A percentile compares a stretch with the other conserved stretches of the same genome.
Conservation (phyloP, 2,888 invertebrate species). For the Orthosia cruda region DNA sequence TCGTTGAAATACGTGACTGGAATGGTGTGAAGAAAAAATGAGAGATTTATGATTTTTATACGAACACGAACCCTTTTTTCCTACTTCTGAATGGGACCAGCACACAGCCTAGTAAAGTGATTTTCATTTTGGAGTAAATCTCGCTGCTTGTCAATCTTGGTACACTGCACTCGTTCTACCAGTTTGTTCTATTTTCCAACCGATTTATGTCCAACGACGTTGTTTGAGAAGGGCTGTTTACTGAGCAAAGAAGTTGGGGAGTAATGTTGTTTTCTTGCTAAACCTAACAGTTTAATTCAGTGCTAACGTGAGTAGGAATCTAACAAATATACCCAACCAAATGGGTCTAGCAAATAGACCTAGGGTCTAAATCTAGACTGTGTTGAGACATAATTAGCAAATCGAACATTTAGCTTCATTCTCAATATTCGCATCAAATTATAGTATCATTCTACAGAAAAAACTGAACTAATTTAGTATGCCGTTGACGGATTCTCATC, state of each 20-base stretch:
- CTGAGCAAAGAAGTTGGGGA: too few relatives aligned
- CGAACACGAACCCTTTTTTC: constrained; percentile 72
- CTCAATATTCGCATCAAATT: background rate
- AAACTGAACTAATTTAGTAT: background rate
- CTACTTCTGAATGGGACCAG: constrained; percentile 66
- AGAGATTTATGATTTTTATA: constrained; percentile 84
- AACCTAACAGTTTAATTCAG: too few relatives aligned
- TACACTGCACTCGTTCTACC: constrained; percentile 9
- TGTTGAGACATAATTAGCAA: too few relatives aligned
- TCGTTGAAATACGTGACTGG: constrained; percentile 79
- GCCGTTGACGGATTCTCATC: background rate
- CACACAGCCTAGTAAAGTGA: constrained; percentile 51
- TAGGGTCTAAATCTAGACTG: too few relatives aligned
- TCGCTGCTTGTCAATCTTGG: constrained; percentile 29
- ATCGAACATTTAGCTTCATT: too few relatives aligned
- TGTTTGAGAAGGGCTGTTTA: too few relatives aligned
- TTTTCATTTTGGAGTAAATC: constrained; percentile 66
- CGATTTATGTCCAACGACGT: constrained; percentile 46
- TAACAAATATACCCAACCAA: too few relatives aligned
- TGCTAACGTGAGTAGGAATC: too few relatives aligned
- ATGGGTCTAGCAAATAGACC: too few relatives aligned
- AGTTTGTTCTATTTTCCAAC: constrained; percentile 39
- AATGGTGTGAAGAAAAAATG: constrained; percentile 75
- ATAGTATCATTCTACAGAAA: background rate
- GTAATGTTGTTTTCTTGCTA: too few relatives aligned